Evolutionary conservation across 2,888 invertebrate genomes (phyloP), one percentile per base, ranked within the genome.

Genomic region (Flexamia atlantica): DNA sequence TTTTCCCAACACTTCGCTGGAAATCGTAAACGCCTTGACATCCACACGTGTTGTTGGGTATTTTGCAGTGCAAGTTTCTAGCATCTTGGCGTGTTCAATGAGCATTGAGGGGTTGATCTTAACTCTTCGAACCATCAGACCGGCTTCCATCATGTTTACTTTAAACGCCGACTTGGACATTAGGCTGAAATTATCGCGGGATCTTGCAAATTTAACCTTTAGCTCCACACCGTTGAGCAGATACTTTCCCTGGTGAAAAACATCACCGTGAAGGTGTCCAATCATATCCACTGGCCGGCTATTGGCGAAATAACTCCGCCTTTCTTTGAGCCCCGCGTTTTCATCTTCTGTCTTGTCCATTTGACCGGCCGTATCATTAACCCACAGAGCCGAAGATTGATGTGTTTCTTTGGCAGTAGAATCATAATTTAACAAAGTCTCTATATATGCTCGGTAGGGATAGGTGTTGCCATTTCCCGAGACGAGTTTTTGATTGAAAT

Each of bases 401-500:
- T 88, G 87, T 10, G 86, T 53, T 86, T 7, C 76, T 53, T 87
- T 87, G n/a, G 87, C 86, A 0, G 42, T 57, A 0, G 30, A 20
- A 0, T 85, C 85, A 68, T 87, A 87, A 85, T 87, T 87, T 1
- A 87, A 70, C 7, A 87, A 70, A n/a, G 86, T 86, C 84, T 87
- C 87, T 23, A 88, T 87, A 72, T 87, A 88, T 0, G 87, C 86
- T 20, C 88, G 82, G 82, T 88, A 88, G 0, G 87, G 84, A 30
- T 88, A 88, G 3, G 87, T 86, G 68, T 87, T 87, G 42, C 86
- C 87, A 14, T 86, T 82, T 5, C 87, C 85, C 0, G 87, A 87
- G 14, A 88, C 85, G 1, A 87, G 68, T 84, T 88, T 88, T 79
- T 88, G 87, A 80, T 88, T 88, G n/a, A 88, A 85, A 74, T 86